Conservation (phyloP, 2,888 invertebrate species). For the Gibbula magus region DNA sequence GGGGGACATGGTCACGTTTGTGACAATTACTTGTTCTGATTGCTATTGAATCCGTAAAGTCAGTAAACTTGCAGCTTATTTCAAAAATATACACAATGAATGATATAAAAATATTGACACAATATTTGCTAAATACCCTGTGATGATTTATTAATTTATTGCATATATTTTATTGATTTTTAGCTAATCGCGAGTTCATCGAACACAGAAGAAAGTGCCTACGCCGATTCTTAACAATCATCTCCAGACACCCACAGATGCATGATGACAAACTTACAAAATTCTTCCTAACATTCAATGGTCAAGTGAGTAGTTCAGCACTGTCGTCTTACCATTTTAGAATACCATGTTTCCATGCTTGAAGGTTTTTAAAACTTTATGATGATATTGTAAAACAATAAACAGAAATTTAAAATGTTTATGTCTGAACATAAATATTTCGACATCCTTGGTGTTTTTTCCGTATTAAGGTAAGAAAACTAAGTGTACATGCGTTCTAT, state of each 20-base stretch:
- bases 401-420: too few relatives aligned
- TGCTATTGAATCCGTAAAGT: too few relatives aligned
- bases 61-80: too few relatives aligned
- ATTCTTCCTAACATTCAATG: conserved; percentile 74
- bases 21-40: too few relatives aligned
- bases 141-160: too few relatives aligned
- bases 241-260: conserved; percentile 74
- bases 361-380: not conserved
- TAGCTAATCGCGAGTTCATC: conserved; percentile 75
- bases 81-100: too few relatives aligned
- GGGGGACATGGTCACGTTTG: too few relatives aligned
- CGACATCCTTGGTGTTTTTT: too few relatives aligned
- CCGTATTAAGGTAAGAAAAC: too few relatives aligned
- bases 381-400: not conserved
- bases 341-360: not conserved
- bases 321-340: not conserved
- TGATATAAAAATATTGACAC: too few relatives aligned
- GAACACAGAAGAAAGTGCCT: conserved; percentile 73
- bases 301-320: conserved; percentile 69
- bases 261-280: conserved; percentile 73
- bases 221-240: conserved; percentile 72
- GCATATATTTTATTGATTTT: conserved; percentile 25
- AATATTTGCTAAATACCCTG: too few relatives aligned
- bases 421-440: not conserved
- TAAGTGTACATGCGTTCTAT: too few relatives aligned